Evolutionary conservation across 2,113 vertebrate genomes (phyloP).

Genomic region (Gracilinanus agilis): DNA sequence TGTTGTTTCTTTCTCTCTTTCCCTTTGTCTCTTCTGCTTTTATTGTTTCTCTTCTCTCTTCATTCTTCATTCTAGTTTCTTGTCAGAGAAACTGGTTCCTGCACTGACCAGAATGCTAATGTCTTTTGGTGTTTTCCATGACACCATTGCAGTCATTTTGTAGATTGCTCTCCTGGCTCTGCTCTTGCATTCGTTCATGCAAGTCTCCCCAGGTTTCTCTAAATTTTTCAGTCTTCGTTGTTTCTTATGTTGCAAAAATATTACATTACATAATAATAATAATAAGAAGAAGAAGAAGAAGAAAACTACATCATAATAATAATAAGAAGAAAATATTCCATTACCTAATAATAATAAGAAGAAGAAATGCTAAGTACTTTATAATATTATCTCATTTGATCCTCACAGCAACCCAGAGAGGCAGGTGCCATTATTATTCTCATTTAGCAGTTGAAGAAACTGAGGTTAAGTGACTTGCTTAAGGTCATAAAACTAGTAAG

Average conservation of each 20-base stretch:
- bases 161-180: not conserved
- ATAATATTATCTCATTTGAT: not conserved
- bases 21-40: not conserved
- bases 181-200: not conserved
- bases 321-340: not conserved
- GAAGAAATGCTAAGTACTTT: not conserved
- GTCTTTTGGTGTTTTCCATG: conserved; percentile 1
- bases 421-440: not conserved
- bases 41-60: not conserved
- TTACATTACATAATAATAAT: not conserved
- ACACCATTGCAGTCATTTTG: not conserved
- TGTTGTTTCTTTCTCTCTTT: not conserved
- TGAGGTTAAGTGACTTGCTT: not conserved
- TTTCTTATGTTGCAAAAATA: not conserved
- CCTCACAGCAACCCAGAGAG: not conserved
- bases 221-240: not conserved
- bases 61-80: not conserved
- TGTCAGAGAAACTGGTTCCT: not conserved
- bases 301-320: not conserved
- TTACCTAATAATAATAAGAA: not conserved
- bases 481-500: not conserved
- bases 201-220: not conserved
- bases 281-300: too few species aligned
- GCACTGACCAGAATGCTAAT: not conserved
- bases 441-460: not conserved